phyloP scores from a whole-genome alignment of 2,888 invertebrate genomes.

The Rosalia funebris region DNA sequence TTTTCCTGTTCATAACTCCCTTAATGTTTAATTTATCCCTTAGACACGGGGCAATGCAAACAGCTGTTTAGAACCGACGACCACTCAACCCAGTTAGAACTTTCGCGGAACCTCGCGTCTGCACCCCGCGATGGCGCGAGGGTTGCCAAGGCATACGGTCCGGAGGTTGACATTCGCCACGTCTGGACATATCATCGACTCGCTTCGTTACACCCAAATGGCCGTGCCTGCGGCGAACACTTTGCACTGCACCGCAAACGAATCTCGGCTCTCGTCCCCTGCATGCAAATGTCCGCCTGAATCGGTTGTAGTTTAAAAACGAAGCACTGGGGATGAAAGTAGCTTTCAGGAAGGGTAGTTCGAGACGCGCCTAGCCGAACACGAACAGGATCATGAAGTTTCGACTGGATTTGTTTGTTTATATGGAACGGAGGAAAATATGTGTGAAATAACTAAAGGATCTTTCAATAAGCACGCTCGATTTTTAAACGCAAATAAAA shows the following conservation, averaged over 20 bases:
- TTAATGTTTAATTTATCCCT: neutral
- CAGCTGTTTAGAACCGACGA: neutral
- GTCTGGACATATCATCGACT: slow-evolving; percentile 44
- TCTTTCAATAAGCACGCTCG: too few relatives aligned
- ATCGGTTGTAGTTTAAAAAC: too few relatives aligned
- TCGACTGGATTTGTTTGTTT: too few relatives aligned
- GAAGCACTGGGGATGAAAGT: too few relatives aligned
- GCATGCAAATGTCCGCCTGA: neutral
- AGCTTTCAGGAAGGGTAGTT: too few relatives aligned
- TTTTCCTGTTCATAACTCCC: neutral
- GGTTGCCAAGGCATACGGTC: slow-evolving; percentile 13
- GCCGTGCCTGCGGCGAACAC: slow-evolving; percentile 24
- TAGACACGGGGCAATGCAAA: neutral
- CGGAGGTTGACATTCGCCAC: slow-evolving; percentile 41
- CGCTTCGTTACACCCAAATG: slow-evolving; percentile 44
- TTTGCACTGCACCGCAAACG: slow-evolving; percentile 16
- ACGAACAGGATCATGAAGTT: too few relatives aligned
- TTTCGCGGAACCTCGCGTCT: neutral
- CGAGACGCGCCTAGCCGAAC: too few relatives aligned
- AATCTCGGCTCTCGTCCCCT: neutral
- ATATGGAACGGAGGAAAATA: too few relatives aligned
- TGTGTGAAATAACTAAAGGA: too few relatives aligned
- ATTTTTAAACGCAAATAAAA: too few relatives aligned
- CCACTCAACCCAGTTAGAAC: neutral
- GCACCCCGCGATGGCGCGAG: neutral